Evolutionary conservation across 2,888 invertebrate genomes (phyloP).

Genomic region (Acrobasis repandana): DNA sequence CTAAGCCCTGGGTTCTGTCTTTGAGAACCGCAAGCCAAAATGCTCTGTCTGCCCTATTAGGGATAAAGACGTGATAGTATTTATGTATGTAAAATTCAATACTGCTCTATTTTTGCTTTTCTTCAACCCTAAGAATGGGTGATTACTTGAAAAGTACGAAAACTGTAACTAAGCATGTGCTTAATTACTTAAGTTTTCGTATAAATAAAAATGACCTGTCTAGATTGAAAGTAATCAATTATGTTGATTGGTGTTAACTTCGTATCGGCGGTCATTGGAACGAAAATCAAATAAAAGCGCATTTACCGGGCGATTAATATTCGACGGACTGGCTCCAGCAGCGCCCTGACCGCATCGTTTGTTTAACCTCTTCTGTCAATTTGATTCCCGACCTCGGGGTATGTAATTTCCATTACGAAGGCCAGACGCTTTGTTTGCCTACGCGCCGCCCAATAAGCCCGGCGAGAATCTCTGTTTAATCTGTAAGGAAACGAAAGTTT

Average conservation of each 20-base stretch:
- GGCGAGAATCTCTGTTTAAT: slow-evolving; percentile 57
- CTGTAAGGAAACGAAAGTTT: slow-evolving; percentile 46
- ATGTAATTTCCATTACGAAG: slow-evolving; percentile 79
- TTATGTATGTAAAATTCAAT: too few species aligned
- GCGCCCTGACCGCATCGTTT: slow-evolving; percentile 78
- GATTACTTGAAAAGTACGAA: too few species aligned
- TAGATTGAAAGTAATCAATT: slow-evolving; percentile 18
- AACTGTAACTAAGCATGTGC: too few species aligned
- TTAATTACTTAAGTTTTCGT: too few species aligned
- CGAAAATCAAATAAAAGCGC: slow-evolving; percentile 77
- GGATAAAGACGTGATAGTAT: too few species aligned
- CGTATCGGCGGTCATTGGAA: slow-evolving; percentile 39
- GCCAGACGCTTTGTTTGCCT: slow-evolving; percentile 74
- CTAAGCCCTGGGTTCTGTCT: too few species aligned
- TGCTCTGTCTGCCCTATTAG: too few species aligned
- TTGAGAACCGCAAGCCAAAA: too few species aligned
- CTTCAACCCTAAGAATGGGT: too few species aligned
- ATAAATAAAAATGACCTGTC: too few species aligned
- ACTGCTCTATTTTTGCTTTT: too few species aligned
- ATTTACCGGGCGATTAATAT: slow-evolving; percentile 78
- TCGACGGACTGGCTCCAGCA: slow-evolving; percentile 68
- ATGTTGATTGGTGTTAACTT: slow-evolving; percentile 36
- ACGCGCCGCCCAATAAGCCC: slow-evolving; percentile 64
- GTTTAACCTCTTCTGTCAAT: slow-evolving; percentile 82
- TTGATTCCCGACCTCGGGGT: slow-evolving; percentile 80